These are phyloP conservation scores for Pristionchus fissidentatus DNA, from an alignment of 2,888 invertebrate genomes.

Conservation along the genomic window DNA sequence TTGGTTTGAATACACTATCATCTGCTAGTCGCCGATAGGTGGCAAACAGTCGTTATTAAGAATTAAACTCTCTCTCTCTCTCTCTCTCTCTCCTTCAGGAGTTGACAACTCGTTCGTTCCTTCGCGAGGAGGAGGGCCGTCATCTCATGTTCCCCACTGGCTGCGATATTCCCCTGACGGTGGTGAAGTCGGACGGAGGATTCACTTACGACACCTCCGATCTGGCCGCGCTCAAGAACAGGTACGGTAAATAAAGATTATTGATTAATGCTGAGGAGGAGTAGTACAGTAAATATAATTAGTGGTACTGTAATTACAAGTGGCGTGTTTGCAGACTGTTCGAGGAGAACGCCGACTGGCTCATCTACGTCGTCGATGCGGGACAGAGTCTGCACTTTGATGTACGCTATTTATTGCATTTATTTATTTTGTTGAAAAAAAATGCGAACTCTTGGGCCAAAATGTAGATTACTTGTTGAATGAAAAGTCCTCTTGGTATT, in stretches of 20 bases:
- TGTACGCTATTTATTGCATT: conserved; percentile 46
- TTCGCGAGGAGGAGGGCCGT: conserved; percentile 80
- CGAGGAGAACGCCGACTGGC: conserved; percentile 87
- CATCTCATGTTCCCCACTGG: conserved; percentile 80
- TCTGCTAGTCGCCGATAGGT: no score
- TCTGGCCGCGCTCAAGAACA: conserved; percentile 85
- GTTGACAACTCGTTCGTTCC: conserved; percentile 74
- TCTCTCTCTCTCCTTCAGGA: background rate
- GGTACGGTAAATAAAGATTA: background rate
- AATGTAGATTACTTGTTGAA: no score
- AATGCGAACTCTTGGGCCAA: no score
- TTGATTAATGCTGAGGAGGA: background rate
- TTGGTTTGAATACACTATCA: background rate
- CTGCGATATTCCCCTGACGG: conserved; percentile 85
- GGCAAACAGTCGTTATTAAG: background rate
- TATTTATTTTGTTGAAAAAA: background rate
- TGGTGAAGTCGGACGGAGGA: conserved; percentile 95
- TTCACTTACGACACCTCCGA: conserved; percentile 98
- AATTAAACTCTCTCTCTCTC: background rate
- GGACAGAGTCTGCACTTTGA: conserved; percentile 83
- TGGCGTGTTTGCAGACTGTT: conserved; percentile 58
- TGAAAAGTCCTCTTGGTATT: no score
- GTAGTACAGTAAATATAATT: background rate
- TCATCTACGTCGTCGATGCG: conserved; percentile 93
- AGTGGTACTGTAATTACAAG: background rate